Evolutionary conservation across 30 jellyfish, hydroid and myxozoan species (phyloP).

Genomic region (Nemopilema nomurai): DNA sequence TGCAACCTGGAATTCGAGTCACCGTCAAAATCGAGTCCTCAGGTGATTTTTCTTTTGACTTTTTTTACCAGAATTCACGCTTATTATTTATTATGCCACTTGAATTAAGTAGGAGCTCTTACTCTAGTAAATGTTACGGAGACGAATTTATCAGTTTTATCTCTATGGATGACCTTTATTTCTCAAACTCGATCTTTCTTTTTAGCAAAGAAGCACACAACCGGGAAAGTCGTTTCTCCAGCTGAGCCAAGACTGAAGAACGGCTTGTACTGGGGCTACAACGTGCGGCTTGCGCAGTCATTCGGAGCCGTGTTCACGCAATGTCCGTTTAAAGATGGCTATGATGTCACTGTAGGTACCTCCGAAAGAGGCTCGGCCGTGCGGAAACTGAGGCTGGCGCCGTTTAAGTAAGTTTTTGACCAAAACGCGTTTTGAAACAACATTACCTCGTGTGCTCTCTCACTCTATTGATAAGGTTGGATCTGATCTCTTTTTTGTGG

Average conservation of each 20-base stretch:
- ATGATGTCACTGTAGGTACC: conserved; percentile 90
- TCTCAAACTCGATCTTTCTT: too few relatives aligned
- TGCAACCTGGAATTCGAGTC: conserved; percentile 85
- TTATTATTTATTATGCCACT: too few relatives aligned
- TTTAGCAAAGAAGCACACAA: conserved; percentile 52
- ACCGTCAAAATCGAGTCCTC: conserved; percentile 77
- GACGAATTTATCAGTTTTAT: too few relatives aligned
- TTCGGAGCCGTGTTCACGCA: conserved; percentile 90
- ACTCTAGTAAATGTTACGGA: too few relatives aligned
- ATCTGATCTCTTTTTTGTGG: too few relatives aligned
- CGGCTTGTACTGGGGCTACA: conserved; percentile 92
- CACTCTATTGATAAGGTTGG: too few relatives aligned
- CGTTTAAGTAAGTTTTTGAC: conserved; percentile 58
- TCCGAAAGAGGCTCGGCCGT: conserved; percentile 81
- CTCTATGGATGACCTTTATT: too few relatives aligned
- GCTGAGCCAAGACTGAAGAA: conserved; percentile 73
- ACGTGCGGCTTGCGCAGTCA: conserved; percentile 78
- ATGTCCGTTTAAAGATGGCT: conserved; percentile 82
- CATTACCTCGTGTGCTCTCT: too few relatives aligned
- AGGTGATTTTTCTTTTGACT: too few relatives aligned
- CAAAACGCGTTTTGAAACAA: neutral
- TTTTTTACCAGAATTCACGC: too few relatives aligned
- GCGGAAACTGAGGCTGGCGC: conserved; percentile 54
- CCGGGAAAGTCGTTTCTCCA: conserved; percentile 85
- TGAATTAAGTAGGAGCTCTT: too few relatives aligned